Evolutionary conservation across 1,140 invertebrate genomes (phyloP).

Genomic region (Stratiolaelaps scimitus): DNA sequence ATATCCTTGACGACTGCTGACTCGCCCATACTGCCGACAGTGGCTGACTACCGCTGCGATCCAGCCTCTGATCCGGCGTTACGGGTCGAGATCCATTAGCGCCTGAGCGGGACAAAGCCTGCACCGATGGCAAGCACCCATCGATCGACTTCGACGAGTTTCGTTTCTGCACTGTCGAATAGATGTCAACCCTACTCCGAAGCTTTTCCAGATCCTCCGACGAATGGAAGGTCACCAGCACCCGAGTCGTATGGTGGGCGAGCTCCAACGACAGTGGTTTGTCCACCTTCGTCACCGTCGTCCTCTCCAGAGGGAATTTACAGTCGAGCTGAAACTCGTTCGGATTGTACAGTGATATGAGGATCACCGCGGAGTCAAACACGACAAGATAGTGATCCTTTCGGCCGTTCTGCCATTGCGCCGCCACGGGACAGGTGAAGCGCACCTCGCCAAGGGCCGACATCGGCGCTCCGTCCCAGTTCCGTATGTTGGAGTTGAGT

Average conservation of each 20-base stretch:
- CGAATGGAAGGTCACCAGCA: constrained; percentile 3
- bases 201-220: constrained; percentile 6
- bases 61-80: constrained; percentile 1
- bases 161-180: constrained; percentile 17
- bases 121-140: not conserved
- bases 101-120: not conserved
- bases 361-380: constrained; percentile 2
- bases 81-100: constrained; percentile 10
- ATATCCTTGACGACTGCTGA: not conserved
- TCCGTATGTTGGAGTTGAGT: constrained; percentile 73
- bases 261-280: not conserved
- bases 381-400: constrained; percentile 13
- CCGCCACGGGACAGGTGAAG: not conserved
- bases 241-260: not conserved
- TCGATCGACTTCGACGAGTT: constrained; percentile 7
- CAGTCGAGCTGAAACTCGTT: constrained; percentile 20
- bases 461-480: constrained; percentile 61
- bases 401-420: not conserved
- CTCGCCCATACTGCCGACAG: too few species aligned
- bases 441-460: not conserved
- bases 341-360: not conserved
- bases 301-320: constrained; percentile 5
- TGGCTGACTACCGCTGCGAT: not conserved
- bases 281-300: not conserved
- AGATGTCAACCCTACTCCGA: constrained; percentile 10